Evolutionary conservation across 2,888 invertebrate species (phyloP).

Genomic region (Drosophila maculinotata): DNA sequence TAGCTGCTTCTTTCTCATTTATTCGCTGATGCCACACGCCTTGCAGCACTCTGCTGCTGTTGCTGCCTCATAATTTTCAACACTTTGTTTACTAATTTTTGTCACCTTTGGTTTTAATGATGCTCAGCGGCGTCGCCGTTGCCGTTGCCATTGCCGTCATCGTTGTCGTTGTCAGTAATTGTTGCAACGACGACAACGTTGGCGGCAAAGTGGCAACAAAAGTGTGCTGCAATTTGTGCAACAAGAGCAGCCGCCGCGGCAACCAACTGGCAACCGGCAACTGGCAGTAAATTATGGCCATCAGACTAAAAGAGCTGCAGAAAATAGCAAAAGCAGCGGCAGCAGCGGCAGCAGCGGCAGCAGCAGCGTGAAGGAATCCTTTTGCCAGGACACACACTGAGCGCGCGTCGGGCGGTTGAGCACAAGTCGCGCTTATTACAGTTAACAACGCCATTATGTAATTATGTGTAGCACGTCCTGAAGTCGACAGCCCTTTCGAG

Average conservation of each 20-base stretch:
- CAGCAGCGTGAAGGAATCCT: constrained; percentile 63
- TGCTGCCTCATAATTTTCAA: constrained; percentile 74
- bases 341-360: constrained; percentile 28
- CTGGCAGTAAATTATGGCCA: constrained; percentile 65
- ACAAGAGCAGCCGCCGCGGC: constrained; percentile 51
- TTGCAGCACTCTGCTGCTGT: constrained; percentile 30
- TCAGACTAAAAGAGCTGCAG: constrained; percentile 61
- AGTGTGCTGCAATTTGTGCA: constrained; percentile 79
- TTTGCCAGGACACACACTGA: constrained; percentile 74
- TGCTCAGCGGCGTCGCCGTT: constrained; percentile 60
- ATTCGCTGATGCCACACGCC: constrained; percentile 41
- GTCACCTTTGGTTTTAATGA: constrained; percentile 81
- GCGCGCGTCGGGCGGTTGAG: constrained; percentile 56
- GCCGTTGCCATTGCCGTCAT: constrained; percentile 13
- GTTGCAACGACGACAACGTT: constrained; percentile 57
- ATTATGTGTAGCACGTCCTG: constrained; percentile 63
- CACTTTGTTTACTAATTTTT: constrained; percentile 82
- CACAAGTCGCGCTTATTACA: constrained; percentile 77
- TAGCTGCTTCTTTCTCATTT: constrained; percentile 9
- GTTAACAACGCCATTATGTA: constrained; percentile 81
- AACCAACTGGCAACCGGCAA: constrained; percentile 46
- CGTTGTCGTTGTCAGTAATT: constrained; percentile 62
- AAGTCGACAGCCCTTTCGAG: constrained; percentile 40
- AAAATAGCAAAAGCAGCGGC: constrained; percentile 44
- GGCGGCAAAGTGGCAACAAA: constrained; percentile 70